A percentile compares a stretch with the other conserved stretches of the same genome.
Conservation (phyloP, 1,140 invertebrate genomes). For the Forficula auricularia region DNA sequence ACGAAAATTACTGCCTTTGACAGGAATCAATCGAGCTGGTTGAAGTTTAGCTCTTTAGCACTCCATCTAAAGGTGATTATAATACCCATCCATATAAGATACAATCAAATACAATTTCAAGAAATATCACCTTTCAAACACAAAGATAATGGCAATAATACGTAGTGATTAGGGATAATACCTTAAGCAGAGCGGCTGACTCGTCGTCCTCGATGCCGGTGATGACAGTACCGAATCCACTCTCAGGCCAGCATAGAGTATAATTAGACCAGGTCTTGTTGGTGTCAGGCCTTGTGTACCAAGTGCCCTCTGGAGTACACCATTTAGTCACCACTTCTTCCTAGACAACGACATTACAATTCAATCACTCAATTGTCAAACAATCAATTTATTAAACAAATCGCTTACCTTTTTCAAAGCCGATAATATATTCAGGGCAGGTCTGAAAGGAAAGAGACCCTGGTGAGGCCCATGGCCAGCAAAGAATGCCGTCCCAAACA, state of each 20-base stretch:
- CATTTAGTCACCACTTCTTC: slow-evolving; percentile 32
- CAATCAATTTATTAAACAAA: background rate
- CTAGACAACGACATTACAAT: slow-evolving; percentile 21
- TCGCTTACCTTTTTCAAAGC: slow-evolving; percentile 23
- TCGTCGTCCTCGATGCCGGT: slow-evolving; percentile 21
- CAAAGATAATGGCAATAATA: too few relatives aligned
- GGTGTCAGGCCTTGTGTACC: slow-evolving; percentile 29
- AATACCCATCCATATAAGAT: too few relatives aligned
- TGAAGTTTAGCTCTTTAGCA: too few relatives aligned
- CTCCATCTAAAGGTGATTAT: too few relatives aligned
- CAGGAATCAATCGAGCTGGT: too few relatives aligned
- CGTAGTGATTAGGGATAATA: too few relatives aligned
- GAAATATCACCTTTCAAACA: too few relatives aligned
- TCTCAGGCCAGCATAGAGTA: slow-evolving; percentile 27
- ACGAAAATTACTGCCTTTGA: too few relatives aligned
- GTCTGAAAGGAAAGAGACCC: slow-evolving; percentile 23
- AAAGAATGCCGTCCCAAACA: slow-evolving; percentile 34
- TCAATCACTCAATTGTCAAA: background rate
- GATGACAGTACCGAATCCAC: slow-evolving; percentile 21
- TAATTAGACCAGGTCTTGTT: slow-evolving; percentile 40
- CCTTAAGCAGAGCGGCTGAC: slow-evolving; percentile 21
- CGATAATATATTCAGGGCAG: slow-evolving; percentile 31
- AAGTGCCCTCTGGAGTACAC: slow-evolving; percentile 35
- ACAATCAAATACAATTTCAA: too few relatives aligned
- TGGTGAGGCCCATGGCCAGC: slow-evolving; percentile 33